Conservation (phyloP, 2,113 vertebrate species). For the Nothoprocta pentlandii region DNA sequence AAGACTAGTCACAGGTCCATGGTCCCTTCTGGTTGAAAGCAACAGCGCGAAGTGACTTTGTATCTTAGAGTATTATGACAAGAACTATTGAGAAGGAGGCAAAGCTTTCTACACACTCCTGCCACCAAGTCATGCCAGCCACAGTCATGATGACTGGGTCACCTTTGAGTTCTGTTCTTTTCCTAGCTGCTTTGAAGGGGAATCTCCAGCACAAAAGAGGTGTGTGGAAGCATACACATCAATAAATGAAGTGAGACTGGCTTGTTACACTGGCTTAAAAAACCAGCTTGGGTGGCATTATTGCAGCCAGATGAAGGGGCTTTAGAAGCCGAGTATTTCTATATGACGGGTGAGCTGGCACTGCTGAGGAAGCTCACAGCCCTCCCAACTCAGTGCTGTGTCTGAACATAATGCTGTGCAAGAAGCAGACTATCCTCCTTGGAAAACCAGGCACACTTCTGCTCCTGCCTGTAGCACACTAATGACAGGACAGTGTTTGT, state of each 20-base stretch:
- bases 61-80: not conserved
- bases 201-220: accelerated
- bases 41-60: accelerated
- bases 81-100: not conserved
- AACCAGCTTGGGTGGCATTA: not conserved
- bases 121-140: not conserved
- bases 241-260: not conserved
- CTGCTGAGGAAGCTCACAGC: not conserved
- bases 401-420: not conserved
- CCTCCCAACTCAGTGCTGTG: accelerated
- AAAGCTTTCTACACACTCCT: not conserved
- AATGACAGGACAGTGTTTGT: not conserved
- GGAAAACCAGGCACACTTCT: not conserved
- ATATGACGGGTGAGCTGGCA: not conserved
- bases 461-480: not conserved
- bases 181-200: not conserved
- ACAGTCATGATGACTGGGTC: not conserved
- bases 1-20: not conserved
- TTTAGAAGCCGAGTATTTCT: not conserved
- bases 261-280: not conserved
- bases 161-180: not conserved
- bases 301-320: not conserved
- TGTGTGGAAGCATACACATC: accelerated
- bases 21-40: not conserved
- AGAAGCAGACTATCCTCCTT: not conserved